Evolutionary conservation across 2,113 vertebrate genomes (phyloP).

Genomic region (Verasper variegatus): DNA sequence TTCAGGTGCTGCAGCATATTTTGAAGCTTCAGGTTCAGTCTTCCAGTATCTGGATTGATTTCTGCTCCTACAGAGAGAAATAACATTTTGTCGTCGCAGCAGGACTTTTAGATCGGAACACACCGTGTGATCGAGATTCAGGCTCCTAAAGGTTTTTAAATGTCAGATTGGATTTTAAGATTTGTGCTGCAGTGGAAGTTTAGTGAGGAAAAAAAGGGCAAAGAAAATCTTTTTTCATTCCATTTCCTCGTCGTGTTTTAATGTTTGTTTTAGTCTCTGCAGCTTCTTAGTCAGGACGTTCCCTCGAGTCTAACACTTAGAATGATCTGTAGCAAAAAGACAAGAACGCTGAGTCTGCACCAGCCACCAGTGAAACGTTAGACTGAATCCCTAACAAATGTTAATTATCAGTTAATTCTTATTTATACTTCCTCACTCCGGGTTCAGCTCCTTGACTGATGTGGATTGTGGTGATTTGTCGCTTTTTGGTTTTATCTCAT

Average conservation of each 20-base stretch:
- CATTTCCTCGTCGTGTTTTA: neutral
- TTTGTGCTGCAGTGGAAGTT: slow-evolving; percentile 13
- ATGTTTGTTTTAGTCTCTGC: neutral
- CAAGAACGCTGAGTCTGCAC: neutral
- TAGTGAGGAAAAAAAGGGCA: slow-evolving; percentile 46
- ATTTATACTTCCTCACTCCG: too few relatives aligned
- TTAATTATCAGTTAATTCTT: neutral
- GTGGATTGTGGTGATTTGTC: too few relatives aligned
- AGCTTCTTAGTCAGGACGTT: neutral
- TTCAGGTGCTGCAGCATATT: too few relatives aligned
- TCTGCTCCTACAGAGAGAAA: neutral
- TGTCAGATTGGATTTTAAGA: slow-evolving; percentile 64
- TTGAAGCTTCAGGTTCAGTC: neutral
- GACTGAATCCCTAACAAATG: neutral
- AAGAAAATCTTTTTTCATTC: slow-evolving; percentile 28
- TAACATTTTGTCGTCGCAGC: neutral
- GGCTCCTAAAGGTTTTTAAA: slow-evolving; percentile 43
- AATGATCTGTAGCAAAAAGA: neutral
- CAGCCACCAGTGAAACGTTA: neutral
- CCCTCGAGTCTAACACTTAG: neutral
- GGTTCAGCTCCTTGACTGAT: too few relatives aligned
- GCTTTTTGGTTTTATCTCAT: too few relatives aligned
- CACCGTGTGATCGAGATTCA: neutral
- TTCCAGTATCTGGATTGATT: neutral
- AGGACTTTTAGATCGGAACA: neutral